Conservation (phyloP, 2,797 vertebrate species). For the Fistularia tabacaria region DNA sequence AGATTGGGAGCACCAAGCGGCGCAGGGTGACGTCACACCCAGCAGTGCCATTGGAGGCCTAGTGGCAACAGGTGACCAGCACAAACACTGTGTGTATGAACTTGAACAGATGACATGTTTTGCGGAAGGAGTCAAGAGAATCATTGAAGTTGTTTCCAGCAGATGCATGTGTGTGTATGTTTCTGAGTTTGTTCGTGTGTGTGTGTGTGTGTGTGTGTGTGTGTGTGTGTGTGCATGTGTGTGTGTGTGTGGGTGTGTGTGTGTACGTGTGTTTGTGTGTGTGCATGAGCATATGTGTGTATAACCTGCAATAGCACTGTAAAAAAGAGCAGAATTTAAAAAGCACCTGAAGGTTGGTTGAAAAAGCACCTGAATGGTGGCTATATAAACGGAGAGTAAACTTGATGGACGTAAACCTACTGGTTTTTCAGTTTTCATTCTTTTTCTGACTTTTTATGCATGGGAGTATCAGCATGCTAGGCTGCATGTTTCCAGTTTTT, state of each 20-base stretch:
- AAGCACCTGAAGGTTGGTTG: slow-evolving; percentile 74
- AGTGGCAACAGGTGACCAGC: slow-evolving; percentile 52
- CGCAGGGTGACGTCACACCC: slow-evolving; percentile 54
- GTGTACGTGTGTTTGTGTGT: slow-evolving; percentile 4
- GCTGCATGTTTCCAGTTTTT: slow-evolving; percentile 48
- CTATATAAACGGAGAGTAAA: slow-evolving; percentile 68
- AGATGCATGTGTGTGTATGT: slow-evolving; percentile 15
- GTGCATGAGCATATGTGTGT: slow-evolving; percentile 24
- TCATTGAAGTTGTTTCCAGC: slow-evolving; percentile 38
- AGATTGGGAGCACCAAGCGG: slow-evolving; percentile 54
- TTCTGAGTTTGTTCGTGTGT: too few relatives aligned
- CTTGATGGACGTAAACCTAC: slow-evolving; percentile 60
- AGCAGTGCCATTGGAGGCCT: slow-evolving; percentile 44
- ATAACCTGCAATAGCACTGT: slow-evolving; percentile 62
- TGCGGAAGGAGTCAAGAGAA: slow-evolving; percentile 24
- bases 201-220: neutral
- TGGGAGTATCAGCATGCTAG: slow-evolving; percentile 13
- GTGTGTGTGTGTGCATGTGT: slow-evolving; percentile 11
- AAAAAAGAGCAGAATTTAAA: slow-evolving; percentile 68
- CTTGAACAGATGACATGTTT: slow-evolving; percentile 22
- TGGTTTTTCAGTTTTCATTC: slow-evolving; percentile 54
- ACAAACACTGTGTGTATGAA: slow-evolving; percentile 64
- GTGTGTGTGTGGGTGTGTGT: too few relatives aligned
- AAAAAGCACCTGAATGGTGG: slow-evolving; percentile 74
- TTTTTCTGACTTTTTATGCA: slow-evolving; percentile 33